phyloP scores from a whole-genome alignment of 2,113 vertebrate species.

The Lepisosteus osseus region DNA sequence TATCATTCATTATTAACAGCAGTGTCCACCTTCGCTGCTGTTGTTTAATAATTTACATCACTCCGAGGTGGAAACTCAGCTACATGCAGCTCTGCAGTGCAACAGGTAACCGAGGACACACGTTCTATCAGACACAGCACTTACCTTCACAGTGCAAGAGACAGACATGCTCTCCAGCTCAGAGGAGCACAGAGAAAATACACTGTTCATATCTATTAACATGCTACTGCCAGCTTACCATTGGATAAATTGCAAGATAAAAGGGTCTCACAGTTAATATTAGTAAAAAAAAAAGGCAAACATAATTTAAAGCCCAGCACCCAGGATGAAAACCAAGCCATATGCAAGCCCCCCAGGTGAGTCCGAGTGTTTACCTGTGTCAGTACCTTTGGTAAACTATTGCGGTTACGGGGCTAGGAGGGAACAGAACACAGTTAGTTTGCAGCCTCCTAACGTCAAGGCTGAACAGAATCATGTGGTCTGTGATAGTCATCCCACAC shows the following conservation, averaged over 20 bases:
- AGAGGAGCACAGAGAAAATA: not conserved
- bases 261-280: not conserved
- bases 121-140: not conserved
- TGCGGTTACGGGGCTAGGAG: slow-evolving; percentile 36
- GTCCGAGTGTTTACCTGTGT: slow-evolving; percentile 35
- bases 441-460: not conserved
- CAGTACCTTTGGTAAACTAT: slow-evolving; percentile 37
- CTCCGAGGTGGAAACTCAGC: too few species aligned
- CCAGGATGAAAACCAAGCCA: not conserved
- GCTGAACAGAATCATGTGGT: too few species aligned
- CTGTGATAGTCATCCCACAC: too few species aligned
- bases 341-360: slow-evolving; percentile 7
- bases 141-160: not conserved
- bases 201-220: not conserved
- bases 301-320: not conserved
- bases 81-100: too few species aligned
- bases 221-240: not conserved
- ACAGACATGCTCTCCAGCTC: not conserved
- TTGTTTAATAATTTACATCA: not conserved
- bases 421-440: slow-evolving; percentile 27
- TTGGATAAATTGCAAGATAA: not conserved
- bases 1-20: slow-evolving; percentile 6
- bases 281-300: not conserved
- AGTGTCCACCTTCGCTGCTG: slow-evolving; percentile 4
- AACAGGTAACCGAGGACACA: not conserved